Conservation (phyloP, 2,113 vertebrate species). For the Ctenomys sociabilis region DNA sequence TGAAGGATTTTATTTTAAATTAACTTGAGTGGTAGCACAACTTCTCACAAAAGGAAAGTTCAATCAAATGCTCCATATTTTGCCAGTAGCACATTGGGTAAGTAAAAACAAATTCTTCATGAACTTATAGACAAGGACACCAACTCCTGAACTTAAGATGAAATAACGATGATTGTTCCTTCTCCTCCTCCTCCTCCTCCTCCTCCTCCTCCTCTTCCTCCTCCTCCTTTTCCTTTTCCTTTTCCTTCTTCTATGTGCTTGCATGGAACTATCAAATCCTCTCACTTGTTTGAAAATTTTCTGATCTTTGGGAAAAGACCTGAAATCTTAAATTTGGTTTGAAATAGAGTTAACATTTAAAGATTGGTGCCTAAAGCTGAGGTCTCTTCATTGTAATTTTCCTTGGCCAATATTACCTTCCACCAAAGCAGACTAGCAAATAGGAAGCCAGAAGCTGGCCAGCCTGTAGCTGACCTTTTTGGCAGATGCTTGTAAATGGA, state of each 20-base stretch:
- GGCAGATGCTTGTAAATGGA: slow-evolving; percentile 70
- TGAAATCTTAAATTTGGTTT: slow-evolving; percentile 36
- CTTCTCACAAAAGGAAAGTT: slow-evolving; percentile 66
- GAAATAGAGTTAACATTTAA: slow-evolving; percentile 34
- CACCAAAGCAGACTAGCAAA: slow-evolving; percentile 60
- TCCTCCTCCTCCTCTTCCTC: too few species aligned
- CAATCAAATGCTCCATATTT: slow-evolving; percentile 58
- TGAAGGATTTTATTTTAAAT: slow-evolving; percentile 73
- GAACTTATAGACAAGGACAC: slow-evolving; percentile 26
- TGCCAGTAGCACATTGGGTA: slow-evolving; percentile 16
- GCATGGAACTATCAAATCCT: not conserved
- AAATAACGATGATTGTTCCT: not conserved
- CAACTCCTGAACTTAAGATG: slow-evolving; percentile 36
- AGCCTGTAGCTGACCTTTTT: slow-evolving; percentile 73
- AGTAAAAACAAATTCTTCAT: slow-evolving; percentile 62
- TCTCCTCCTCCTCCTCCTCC: too few species aligned
- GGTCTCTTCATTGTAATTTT: slow-evolving; percentile 65
- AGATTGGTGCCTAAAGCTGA: not conserved
- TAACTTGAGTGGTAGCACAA: slow-evolving; percentile 64
- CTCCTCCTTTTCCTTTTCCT: not conserved
- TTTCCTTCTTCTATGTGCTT: not conserved
- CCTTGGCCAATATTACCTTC: slow-evolving; percentile 53
- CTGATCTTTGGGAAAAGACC: not conserved
- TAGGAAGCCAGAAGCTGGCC: slow-evolving; percentile 33
- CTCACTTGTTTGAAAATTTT: slow-evolving; percentile 17